Conservation (phyloP, 2,888 invertebrate genomes). For the Brachyptera risi region DNA sequence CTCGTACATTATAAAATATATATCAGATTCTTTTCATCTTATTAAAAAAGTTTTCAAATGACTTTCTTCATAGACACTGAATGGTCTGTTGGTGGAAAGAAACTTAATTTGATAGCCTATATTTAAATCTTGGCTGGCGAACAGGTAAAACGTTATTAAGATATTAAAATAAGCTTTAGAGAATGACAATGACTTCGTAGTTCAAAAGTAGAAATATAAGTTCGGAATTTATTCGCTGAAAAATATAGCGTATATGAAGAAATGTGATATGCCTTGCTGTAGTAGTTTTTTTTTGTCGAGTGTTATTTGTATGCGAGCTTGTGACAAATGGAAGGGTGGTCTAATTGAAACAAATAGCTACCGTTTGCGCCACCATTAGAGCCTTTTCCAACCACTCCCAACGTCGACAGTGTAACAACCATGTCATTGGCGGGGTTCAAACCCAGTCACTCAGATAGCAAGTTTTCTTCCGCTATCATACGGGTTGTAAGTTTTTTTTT, state of each 20-base stretch:
- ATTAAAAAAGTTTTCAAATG: constrained; percentile 4
- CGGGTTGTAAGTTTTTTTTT: not conserved
- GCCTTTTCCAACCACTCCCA: too few relatives aligned
- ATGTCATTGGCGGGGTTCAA: constrained; percentile 7
- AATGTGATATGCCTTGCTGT: not conserved
- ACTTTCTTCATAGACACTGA: not conserved
- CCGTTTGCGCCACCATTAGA: not conserved
- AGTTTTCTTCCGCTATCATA: not conserved
- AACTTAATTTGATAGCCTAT: not conserved
- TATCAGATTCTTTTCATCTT: not conserved
- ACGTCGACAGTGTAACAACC: not conserved
- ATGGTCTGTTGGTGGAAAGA: not conserved
- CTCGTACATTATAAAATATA: not conserved
- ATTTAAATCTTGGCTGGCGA: constrained; percentile 4
- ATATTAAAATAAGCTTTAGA: too few relatives aligned
- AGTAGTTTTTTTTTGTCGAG: not conserved
- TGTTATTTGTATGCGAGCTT: not conserved
- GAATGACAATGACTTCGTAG: not conserved
- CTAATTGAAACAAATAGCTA: constrained; percentile 14
- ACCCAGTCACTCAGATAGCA: constrained; percentile 10
- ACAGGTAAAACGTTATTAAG: not conserved
- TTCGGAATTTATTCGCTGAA: too few relatives aligned
- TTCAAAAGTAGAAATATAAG: too few relatives aligned
- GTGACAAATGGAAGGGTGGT: constrained; percentile 1
- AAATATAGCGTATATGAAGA: not conserved